These are phyloP conservation scores for Lamprotornis superbus DNA, from an alignment of 2,113 vertebrate genomes.

Conservation along the genomic window DNA sequence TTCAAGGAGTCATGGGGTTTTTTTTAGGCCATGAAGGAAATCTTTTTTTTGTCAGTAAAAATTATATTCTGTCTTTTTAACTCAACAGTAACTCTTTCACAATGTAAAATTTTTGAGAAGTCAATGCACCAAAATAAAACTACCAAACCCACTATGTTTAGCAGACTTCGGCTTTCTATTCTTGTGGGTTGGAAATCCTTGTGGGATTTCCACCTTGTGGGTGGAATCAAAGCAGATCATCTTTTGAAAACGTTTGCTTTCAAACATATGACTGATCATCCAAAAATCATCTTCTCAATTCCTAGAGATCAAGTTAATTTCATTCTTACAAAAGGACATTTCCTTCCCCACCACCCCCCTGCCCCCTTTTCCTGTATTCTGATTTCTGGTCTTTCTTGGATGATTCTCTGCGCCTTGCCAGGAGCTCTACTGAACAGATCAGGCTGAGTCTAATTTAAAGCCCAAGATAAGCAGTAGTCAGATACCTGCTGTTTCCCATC, in stretches of 20 bases:
- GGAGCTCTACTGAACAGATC: background rate
- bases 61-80: background rate
- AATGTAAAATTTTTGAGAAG: background rate
- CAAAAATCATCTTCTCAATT: background rate
- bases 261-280: background rate
- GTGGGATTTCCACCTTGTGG: background rate
- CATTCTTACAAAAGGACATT: background rate
- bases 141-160: background rate
- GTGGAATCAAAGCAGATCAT: background rate
- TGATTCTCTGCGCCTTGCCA: background rate
- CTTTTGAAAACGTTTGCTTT: background rate
- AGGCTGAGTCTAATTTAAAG: background rate
- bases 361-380: background rate
- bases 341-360: rapidly evolving
- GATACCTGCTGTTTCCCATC: background rate
- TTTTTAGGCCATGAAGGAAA: background rate
- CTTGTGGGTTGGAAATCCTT: background rate
- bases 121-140: background rate
- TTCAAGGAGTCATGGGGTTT: background rate
- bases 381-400: background rate
- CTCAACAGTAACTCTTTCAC: background rate
- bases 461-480: background rate
- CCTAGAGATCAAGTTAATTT: background rate
- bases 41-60: background rate
- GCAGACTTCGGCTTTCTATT: background rate